Conservation (phyloP, 1,140 invertebrate genomes). For the Eumaeus atala region DNA sequence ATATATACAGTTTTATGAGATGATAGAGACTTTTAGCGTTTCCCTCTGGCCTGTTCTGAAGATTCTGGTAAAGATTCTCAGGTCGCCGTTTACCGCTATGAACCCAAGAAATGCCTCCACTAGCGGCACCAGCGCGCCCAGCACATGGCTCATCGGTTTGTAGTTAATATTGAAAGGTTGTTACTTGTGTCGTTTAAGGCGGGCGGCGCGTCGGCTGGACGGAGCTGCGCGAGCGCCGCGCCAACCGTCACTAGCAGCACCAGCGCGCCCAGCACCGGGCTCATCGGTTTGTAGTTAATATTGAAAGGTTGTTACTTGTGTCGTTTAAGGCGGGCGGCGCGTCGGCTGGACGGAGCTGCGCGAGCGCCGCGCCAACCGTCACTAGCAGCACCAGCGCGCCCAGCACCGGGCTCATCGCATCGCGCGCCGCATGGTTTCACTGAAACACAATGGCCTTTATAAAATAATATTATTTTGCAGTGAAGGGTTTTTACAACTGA, state of each 20-base stretch:
- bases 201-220: conserved; percentile 60
- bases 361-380: conserved; percentile 39
- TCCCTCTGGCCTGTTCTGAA: too few relatives aligned
- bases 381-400: conserved; percentile 47
- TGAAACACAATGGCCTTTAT: conserved; percentile 20
- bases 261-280: conserved; percentile 46
- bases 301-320: conserved; percentile 65
- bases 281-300: too few relatives aligned
- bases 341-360: conserved; percentile 62
- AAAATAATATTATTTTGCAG: background rate
- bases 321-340: conserved; percentile 55
- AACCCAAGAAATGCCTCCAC: too few relatives aligned
- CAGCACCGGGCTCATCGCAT: conserved; percentile 57
- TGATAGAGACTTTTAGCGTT: too few relatives aligned
- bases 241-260: conserved; percentile 42
- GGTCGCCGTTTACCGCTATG: too few relatives aligned
- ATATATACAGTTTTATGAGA: too few relatives aligned
- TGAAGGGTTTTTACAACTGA: too few relatives aligned
- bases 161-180: too few relatives aligned
- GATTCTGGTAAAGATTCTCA: too few relatives aligned
- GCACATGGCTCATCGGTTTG: too few relatives aligned
- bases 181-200: conserved; percentile 60
- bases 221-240: conserved; percentile 50
- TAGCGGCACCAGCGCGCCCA: too few relatives aligned
- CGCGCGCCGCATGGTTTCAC: conserved; percentile 40